Evolutionary conservation across 2,888 invertebrate genomes (phyloP), one percentile per base, ranked within the genome.

Genomic region (Xylota segnis): DNA sequence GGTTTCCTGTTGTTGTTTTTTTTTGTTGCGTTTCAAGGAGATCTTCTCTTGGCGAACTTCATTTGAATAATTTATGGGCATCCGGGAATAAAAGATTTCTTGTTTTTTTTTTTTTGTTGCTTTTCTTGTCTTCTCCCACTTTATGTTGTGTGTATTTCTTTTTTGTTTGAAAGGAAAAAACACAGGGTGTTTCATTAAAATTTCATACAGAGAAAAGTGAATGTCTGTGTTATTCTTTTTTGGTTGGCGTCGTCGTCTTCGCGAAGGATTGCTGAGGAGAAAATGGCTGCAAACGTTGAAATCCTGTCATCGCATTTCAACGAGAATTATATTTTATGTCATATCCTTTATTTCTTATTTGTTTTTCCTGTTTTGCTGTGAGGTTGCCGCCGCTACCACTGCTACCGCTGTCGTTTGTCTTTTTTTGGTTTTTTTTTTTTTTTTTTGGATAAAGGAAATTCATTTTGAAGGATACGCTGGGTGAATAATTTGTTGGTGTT

Each of bases 51-150:
- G 52, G 65, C 47, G 86, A 86, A 86, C 82, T 86, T 86, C 82
- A 86, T 86, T 86, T 86, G 82, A 86, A 86, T 86, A 86, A 86
- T 86, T 86, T 86, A 86, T 86, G 86, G 86, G 82, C 76, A 86
- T 86, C 82, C 86, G 82, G 76, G 82, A 86, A 82, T 86, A 82
- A 82, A 86, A 76, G 82, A 72, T 65, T 58, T 29, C 66, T 71
- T 63, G 47, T 32, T 32, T 59, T 34, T 43, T 63, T 43, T 68
- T 12, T 70, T 54, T 12, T 47, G 4, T n/a, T 43, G 4, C n/a
- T 32, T 10, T 29, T 23, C 32, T 72, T 16, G 10, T 45, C 37
- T 40, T 34, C 65, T 34, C 7, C 34, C 18, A 43, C 84, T 37
- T 63, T 75, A 32, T 71, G 83, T 79, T 68, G 61, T 83, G 45